These are phyloP conservation scores for Euglossa dilemma DNA, from an alignment of 1,140 invertebrate genomes.

Conservation along the genomic window DNA sequence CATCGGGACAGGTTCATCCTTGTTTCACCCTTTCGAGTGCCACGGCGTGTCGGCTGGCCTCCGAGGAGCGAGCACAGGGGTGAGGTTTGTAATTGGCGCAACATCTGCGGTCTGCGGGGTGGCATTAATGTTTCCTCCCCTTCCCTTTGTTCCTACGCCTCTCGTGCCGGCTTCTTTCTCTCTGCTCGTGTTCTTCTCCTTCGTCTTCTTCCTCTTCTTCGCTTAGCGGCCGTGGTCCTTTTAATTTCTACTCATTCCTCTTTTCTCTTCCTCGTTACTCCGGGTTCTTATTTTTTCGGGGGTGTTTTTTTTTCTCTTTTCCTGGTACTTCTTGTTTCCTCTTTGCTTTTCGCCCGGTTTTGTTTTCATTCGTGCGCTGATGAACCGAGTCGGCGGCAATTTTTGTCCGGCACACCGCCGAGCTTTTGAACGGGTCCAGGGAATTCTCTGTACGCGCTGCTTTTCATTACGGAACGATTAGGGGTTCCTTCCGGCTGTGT, in stretches of 20 bases:
- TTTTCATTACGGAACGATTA: constrained; percentile 22
- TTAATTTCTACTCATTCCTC: neutral
- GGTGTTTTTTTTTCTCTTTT: neutral
- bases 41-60: neutral
- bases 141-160: too few relatives aligned
- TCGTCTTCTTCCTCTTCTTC: neutral
- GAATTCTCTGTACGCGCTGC: too few relatives aligned
- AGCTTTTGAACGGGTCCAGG: neutral
- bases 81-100: constrained; percentile 82
- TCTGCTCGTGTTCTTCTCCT: neutral
- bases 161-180: neutral
- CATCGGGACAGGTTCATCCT: constrained; percentile 59
- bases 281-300: neutral
- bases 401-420: neutral
- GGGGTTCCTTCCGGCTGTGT: neutral
- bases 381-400: constrained; percentile 26
- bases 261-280: neutral
- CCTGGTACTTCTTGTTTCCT: neutral
- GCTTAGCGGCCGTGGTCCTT: neutral
- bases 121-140: constrained; percentile 80
- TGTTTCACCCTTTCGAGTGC: constrained; percentile 38
- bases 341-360: neutral
- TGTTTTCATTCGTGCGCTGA: neutral
- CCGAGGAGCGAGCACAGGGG: constrained; percentile 31
- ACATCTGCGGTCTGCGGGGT: constrained; percentile 81